These are phyloP conservation scores for Drosophila rhopaloa DNA, from an alignment of 1,140 invertebrate genomes.

Conservation along the genomic window DNA sequence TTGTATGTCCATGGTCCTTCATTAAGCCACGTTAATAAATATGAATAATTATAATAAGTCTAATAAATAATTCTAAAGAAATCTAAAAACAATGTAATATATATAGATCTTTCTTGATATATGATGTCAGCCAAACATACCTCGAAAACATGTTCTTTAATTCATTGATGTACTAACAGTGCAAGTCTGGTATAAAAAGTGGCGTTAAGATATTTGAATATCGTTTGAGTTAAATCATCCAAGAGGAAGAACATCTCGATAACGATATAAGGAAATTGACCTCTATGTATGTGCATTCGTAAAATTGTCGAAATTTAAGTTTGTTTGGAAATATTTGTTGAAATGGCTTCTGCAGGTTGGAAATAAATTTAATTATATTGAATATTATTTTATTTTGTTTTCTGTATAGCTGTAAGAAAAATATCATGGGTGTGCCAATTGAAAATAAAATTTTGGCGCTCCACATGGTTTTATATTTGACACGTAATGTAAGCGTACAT, in stretches of 20 bases:
- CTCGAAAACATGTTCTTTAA: too few relatives aligned
- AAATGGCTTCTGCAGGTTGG: constrained; percentile 75
- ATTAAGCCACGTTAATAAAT: too few relatives aligned
- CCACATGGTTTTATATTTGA: constrained; percentile 51
- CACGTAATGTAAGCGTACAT: constrained; percentile 59
- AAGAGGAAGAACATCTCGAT: constrained; percentile 16
- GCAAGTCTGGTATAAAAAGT: too few relatives aligned
- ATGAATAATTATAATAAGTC: too few relatives aligned
- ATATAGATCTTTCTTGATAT: too few relatives aligned
- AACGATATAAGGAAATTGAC: constrained; percentile 40
- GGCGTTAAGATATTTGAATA: too few relatives aligned
- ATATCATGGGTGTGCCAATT: not conserved
- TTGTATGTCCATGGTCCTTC: too few relatives aligned
- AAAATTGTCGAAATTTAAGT: constrained; percentile 69
- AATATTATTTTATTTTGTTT: not conserved
- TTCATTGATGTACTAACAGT: too few relatives aligned
- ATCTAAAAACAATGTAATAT: too few relatives aligned
- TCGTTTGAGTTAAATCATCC: not conserved
- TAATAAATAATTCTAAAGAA: too few relatives aligned
- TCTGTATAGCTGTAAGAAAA: not conserved
- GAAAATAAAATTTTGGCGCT: not conserved
- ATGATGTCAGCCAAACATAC: too few relatives aligned
- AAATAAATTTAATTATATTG: not conserved
- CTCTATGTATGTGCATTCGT: constrained; percentile 42
- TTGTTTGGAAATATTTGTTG: constrained; percentile 65